Conservation (phyloP, 2,888 invertebrate genomes). For the Drosophila parthenogenetica region DNA sequence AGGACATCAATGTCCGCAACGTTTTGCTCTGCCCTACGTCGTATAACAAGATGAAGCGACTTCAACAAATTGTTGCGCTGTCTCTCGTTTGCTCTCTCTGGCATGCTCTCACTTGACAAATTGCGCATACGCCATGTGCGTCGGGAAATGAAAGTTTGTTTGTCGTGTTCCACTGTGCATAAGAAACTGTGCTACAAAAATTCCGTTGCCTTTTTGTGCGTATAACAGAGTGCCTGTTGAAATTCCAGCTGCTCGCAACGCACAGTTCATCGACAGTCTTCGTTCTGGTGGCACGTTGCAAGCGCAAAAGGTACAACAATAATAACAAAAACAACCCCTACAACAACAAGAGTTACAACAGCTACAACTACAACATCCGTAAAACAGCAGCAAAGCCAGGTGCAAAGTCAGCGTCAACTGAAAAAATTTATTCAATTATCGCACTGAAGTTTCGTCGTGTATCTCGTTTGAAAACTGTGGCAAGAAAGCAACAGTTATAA, state of each 20-base stretch:
- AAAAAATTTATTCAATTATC: slow-evolving; percentile 32
- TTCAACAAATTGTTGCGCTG: slow-evolving; percentile 77
- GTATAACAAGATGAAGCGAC: slow-evolving; percentile 49
- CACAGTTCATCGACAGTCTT: slow-evolving; percentile 75
- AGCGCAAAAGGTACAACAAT: slow-evolving; percentile 49
- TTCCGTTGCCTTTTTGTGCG: slow-evolving; percentile 17
- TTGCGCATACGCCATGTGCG: slow-evolving; percentile 78
- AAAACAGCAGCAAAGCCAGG: slow-evolving; percentile 10
- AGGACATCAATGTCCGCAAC: slow-evolving; percentile 40
- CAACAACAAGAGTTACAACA: slow-evolving; percentile 3
- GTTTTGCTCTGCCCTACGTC: slow-evolving; percentile 24
- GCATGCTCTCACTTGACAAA: slow-evolving; percentile 23
- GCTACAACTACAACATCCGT: slow-evolving; percentile 4
- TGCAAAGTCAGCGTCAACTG: slow-evolving; percentile 18
- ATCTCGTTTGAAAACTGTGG: slow-evolving; percentile 10
- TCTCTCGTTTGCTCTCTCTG: slow-evolving; percentile 14
- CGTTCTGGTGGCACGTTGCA: slow-evolving; percentile 65
- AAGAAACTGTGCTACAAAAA: slow-evolving; percentile 46
- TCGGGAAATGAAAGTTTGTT: slow-evolving; percentile 18
- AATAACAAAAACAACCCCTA: slow-evolving; percentile 13
- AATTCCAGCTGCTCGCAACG: slow-evolving; percentile 57
- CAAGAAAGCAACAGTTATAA: slow-evolving; percentile 7
- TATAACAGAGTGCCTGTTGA: slow-evolving; percentile 73
- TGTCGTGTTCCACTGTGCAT: slow-evolving; percentile 61
- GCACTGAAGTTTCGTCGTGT: slow-evolving; percentile 1